These are phyloP conservation scores for Temnothorax rugatulus DNA, from an alignment of 2,888 invertebrate species.

Conservation along the genomic window DNA sequence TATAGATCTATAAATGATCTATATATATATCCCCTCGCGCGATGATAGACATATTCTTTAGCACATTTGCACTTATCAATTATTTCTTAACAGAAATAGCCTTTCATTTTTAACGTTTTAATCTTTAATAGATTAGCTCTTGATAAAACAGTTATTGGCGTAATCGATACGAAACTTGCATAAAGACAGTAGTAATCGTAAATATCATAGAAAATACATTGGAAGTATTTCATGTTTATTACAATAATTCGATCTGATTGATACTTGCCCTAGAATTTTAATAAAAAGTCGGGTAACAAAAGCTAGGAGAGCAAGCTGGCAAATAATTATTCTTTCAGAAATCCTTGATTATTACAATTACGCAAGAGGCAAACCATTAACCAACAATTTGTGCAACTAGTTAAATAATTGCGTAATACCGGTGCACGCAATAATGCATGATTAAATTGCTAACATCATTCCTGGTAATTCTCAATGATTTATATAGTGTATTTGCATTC, in stretches of 20 bases:
- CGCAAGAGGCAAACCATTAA: not conserved
- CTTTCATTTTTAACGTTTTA: no score
- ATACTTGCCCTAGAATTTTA: not conserved
- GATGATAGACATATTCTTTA: not conserved
- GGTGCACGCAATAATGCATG: constrained; percentile 1
- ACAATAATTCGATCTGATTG: not conserved
- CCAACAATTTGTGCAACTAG: constrained; percentile 16
- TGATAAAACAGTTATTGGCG: constrained; percentile 14
- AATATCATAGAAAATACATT: not conserved
- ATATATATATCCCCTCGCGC: not conserved
- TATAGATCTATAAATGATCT: no score
- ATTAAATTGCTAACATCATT: constrained; percentile 26
- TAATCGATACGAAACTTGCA: constrained; percentile 22
- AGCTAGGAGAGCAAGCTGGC: not conserved
- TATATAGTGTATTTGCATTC: not conserved
- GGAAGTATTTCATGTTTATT: not conserved
- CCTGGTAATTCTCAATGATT: not conserved
- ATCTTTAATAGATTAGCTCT: not conserved
- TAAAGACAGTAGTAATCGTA: constrained; percentile 6
- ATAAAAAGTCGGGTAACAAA: not conserved
- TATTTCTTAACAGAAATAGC: not conserved
- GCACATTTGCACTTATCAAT: not conserved
- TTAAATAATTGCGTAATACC: constrained; percentile 3
- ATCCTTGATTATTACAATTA: constrained; percentile 28
- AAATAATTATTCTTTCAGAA: constrained; percentile 15